Evolutionary conservation across 2,888 invertebrate species (phyloP), one percentile per base, ranked within the genome.

Genomic region (Microplitis deprimator): DNA sequence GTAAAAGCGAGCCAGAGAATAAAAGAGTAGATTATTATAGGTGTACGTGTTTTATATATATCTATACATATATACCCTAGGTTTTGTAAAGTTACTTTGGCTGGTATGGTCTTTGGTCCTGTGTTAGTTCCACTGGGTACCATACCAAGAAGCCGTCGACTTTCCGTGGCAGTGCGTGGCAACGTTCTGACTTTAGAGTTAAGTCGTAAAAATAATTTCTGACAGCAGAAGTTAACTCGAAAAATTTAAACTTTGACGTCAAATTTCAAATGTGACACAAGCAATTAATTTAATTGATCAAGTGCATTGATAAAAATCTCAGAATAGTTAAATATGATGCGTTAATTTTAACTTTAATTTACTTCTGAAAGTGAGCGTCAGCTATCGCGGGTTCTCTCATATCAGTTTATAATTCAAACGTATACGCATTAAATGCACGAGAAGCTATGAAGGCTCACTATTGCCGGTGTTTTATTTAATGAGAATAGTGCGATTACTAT

Each of bases 141-240:
- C 62, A 41, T 61, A 41, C 41, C 61, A 72, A 60, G 71, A 65
- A 76, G 50, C 71, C 70, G 20, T 68, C 62, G 77, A 81, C 79
- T 80, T 77, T 81, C 80, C 81, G 74, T 78, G 82, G 81, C 81
- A 50, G 50, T 50, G 50, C 50, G 50, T 50, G 50, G 50, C 50
- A 50, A 50, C 50, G 50, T 50, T 50, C 50, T 50, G 50, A 50
- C 50, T 50, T 50, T 50, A 10, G 50, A 50, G 50, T 50, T 50
- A 13, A 29, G 4, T 29, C 29, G 29, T 29, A 5, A 50, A 50
- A 50, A 50, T 20, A 50, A 50, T 50, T 13, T 3, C 50, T 50
- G 50, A 13, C 13, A 8, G 10, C 4, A 13, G 50, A 10, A 50
- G 13, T 13, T 5, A 50, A 13, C 2, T 50, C 5, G 3, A 50